phyloP scores from a whole-genome alignment of 2,797 vertebrate species.

The Botia almorhae region DNA sequence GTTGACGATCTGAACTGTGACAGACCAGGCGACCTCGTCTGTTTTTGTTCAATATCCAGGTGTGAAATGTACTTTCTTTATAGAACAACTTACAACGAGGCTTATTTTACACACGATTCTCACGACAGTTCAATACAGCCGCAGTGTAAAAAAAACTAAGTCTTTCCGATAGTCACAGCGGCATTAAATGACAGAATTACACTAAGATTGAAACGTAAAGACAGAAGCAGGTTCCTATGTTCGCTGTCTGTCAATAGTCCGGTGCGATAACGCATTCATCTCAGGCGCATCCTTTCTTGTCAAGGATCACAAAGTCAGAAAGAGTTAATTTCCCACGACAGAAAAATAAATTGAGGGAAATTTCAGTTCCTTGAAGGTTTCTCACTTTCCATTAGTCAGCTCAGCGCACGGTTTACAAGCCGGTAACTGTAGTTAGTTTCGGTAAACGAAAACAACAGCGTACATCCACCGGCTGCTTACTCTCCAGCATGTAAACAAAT shows the following conservation, averaged over 20 bases:
- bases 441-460: background rate
- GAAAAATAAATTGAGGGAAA: background rate
- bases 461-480: slow-evolving; percentile 15
- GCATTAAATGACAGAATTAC: background rate
- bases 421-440: slow-evolving; percentile 28
- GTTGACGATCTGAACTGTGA: slow-evolving; percentile 14
- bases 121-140: background rate
- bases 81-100: background rate
- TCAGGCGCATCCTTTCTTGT: slow-evolving; percentile 54
- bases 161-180: slow-evolving; percentile 17
- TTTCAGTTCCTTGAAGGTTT: slow-evolving; percentile 16
- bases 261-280: slow-evolving; percentile 35
- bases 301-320: background rate
- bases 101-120: background rate
- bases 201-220: background rate
- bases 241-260: slow-evolving; percentile 46
- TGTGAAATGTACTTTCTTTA: background rate
- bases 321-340: background rate
- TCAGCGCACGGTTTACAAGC: background rate
- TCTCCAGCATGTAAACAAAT: slow-evolving; percentile 32
- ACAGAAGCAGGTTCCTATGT: slow-evolving; percentile 21
- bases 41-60: slow-evolving; percentile 26
- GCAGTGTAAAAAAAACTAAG: background rate
- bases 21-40: slow-evolving; percentile 10
- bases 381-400: slow-evolving; percentile 8